A percentile compares a stretch with the other conserved stretches of the same genome.
phyloP scores from a whole-genome alignment of 2,888 invertebrate genomes.

The Melanophora roralis region DNA sequence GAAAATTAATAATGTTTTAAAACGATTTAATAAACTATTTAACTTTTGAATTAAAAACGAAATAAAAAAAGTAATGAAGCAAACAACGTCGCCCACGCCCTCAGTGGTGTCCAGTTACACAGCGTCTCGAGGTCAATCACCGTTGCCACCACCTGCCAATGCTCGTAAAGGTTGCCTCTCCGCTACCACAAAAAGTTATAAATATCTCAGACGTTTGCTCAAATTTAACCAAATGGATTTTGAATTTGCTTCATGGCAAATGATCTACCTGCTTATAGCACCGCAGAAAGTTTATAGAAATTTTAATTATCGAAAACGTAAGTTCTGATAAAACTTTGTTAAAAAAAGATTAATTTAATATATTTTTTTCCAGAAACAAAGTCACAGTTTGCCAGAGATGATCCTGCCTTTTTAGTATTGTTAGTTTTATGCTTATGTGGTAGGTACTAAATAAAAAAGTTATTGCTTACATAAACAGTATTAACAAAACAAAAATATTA shows the following conservation, averaged over 20 bases:
- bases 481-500: no score
- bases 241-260: conserved; percentile 99
- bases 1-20: conserved; percentile 3
- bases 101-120: conserved; percentile 73
- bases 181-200: conserved; percentile 92
- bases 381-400: conserved; percentile 98
- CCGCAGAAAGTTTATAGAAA: conserved; percentile 98
- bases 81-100: conserved; percentile 81
- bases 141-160: conserved; percentile 84
- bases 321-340: no score
- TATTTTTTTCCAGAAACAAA: conserved; percentile 88
- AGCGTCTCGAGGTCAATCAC: conserved; percentile 80
- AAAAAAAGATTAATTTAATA: not conserved
- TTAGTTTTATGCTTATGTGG: conserved; percentile 89
- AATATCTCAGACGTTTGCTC: conserved; percentile 89
- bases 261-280: conserved; percentile 94
- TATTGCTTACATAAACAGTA: no score
- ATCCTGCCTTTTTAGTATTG: conserved; percentile 97
- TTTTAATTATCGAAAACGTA: conserved; percentile 98
- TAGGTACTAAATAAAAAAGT: conserved; percentile 74
- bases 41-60: not conserved
- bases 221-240: conserved; percentile 99
- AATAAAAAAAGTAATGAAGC: conserved; percentile 78
- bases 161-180: conserved; percentile 85
- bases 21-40: no score